Evolutionary conservation across 1,140 invertebrate species (phyloP).

Genomic region (Hypothenemus hampei): DNA sequence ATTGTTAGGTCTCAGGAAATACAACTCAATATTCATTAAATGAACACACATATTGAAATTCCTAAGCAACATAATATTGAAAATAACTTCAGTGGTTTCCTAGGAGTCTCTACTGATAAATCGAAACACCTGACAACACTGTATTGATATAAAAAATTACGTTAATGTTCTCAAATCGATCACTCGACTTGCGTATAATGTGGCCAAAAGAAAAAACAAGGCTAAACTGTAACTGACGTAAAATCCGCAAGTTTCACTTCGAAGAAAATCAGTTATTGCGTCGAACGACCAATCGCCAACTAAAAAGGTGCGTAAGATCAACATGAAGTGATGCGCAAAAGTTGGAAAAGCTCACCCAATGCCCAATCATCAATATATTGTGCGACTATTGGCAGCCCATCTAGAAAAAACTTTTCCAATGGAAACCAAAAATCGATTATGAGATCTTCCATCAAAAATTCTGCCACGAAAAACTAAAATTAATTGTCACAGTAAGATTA

Average conservation of each 20-base stretch:
- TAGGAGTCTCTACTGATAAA: too few species aligned
- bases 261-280: conserved; percentile 27
- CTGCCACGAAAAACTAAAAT: conserved; percentile 33
- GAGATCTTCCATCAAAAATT: conserved; percentile 38
- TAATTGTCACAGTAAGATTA: background rate
- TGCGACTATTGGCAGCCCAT: conserved; percentile 28
- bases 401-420: conserved; percentile 30
- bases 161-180: conserved; percentile 33
- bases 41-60: too few species aligned
- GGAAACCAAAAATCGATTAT: conserved; percentile 43
- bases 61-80: too few species aligned
- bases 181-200: conserved; percentile 35
- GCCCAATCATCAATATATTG: conserved; percentile 25
- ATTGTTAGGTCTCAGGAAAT: too few species aligned
- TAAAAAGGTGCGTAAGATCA: conserved; percentile 13
- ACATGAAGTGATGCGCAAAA: conserved; percentile 3
- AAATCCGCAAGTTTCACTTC: conserved; percentile 25
- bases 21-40: too few species aligned
- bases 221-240: conserved; percentile 36
- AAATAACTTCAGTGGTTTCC: too few species aligned
- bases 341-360: conserved; percentile 2
- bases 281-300: conserved; percentile 14
- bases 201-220: conserved; percentile 33
- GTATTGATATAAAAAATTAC: conserved; percentile 20
- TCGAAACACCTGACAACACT: too few species aligned